These are phyloP conservation scores for Cheilosia soror DNA, from an alignment of 2,888 invertebrate genomes.

Conservation along the genomic window DNA sequence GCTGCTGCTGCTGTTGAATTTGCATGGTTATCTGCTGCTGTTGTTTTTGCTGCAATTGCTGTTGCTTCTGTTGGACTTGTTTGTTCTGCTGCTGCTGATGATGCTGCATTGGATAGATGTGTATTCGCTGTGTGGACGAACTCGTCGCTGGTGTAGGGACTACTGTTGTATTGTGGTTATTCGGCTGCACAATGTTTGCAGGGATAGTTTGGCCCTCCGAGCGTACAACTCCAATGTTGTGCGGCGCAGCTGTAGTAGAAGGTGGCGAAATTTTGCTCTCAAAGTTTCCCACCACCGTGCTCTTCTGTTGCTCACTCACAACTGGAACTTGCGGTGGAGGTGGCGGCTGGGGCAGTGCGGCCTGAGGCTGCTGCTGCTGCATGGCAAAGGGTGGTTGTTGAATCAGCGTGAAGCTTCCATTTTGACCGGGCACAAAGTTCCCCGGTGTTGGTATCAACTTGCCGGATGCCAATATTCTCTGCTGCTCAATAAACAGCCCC, in stretches of 20 bases:
- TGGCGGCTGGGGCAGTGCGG: conserved; percentile 45
- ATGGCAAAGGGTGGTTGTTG: conserved; percentile 73
- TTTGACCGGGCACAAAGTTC: conserved; percentile 82
- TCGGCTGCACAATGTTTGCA: conserved; percentile 83
- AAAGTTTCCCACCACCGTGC: conserved; percentile 31
- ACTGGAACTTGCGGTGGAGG: conserved; percentile 11
- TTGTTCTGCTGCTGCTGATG: conserved; percentile 79
- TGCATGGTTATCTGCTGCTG: conserved; percentile 63
- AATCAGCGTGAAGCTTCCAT: conserved; percentile 79
- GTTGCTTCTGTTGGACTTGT: conserved; percentile 68
- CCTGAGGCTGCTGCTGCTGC: conserved; percentile 60
- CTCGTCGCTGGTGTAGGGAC: conserved; percentile 60
- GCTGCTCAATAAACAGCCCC: conserved; percentile 88
- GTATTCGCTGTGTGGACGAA: conserved; percentile 79
- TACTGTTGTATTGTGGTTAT: conserved; percentile 80
- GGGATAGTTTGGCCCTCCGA: conserved; percentile 78
- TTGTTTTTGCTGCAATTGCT: conserved; percentile 49
- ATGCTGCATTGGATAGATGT: conserved; percentile 82
- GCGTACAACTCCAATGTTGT: conserved; percentile 61
- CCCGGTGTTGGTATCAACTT: conserved; percentile 87
- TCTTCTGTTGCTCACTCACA: conserved; percentile 41
- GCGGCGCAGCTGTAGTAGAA: conserved; percentile 53
- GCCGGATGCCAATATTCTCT: conserved; percentile 89
- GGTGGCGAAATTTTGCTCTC: conserved; percentile 54
- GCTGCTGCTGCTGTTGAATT: conserved; percentile 67